Conservation (phyloP, 2,113 vertebrate genomes). For the Anthoscopus minutus region DNA sequence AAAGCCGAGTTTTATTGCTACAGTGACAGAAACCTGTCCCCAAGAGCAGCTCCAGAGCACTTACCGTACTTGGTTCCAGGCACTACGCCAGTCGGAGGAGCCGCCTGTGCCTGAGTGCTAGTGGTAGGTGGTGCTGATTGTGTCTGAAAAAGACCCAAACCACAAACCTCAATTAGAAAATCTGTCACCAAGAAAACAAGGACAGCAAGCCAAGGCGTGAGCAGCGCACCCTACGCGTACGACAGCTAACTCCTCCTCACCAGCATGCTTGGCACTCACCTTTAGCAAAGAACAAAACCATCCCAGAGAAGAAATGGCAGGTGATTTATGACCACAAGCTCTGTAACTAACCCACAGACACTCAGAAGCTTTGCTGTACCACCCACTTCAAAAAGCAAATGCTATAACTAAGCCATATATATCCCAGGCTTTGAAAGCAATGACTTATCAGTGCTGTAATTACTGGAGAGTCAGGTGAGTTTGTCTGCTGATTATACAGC, state of each 20-base stretch:
- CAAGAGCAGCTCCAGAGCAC: neutral
- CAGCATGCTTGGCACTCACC: neutral
- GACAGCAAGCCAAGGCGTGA: neutral
- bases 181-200: neutral
- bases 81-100: slow-evolving; percentile 71
- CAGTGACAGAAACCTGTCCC: neutral
- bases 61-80: slow-evolving; percentile 80
- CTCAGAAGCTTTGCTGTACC: neutral
- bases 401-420: neutral
- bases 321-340: neutral
- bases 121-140: slow-evolving; percentile 72
- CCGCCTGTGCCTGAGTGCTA: slow-evolving; percentile 66
- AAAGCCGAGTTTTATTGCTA: neutral
- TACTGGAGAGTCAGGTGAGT: slow-evolving; percentile 84
- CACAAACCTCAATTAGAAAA: neutral
- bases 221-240: neutral
- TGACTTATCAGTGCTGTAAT: neutral
- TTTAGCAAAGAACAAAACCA: neutral
- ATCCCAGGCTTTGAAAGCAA: neutral
- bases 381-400: neutral
- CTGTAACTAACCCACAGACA: neutral
- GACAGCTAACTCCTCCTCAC: neutral
- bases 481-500: slow-evolving; percentile 86
- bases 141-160: slow-evolving; percentile 57
- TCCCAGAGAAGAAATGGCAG: neutral